A percentile compares a stretch with the other conserved stretches of the same genome.
phyloP scores from a whole-genome alignment of 2,888 invertebrate species.

The Eilema griseolum region DNA sequence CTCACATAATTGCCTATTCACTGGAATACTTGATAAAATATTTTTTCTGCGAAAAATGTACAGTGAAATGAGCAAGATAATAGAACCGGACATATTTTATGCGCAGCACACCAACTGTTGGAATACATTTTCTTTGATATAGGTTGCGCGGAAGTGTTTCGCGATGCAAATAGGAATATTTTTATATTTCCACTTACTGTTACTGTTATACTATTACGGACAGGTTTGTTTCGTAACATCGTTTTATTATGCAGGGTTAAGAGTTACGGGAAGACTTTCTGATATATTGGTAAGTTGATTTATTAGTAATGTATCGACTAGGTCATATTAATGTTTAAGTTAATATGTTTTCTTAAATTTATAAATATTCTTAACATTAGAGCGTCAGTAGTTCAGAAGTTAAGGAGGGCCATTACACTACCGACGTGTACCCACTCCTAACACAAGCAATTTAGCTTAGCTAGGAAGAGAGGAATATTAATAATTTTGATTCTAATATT shows the following conservation, averaged over 20 bases:
- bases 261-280: slow-evolving; percentile 28
- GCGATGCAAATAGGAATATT: slow-evolving; percentile 48
- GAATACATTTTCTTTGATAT: slow-evolving; percentile 50
- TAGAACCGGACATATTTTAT: slow-evolving; percentile 42
- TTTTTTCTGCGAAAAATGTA: slow-evolving; percentile 35
- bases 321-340: background rate
- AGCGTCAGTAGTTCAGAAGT: too few species aligned
- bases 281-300: slow-evolving; percentile 28
- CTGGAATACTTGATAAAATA: slow-evolving; percentile 25
- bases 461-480: too few species aligned
- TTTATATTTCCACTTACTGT: slow-evolving; percentile 48
- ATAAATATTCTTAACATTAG: background rate
- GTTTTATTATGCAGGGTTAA: slow-evolving; percentile 45
- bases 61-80: slow-evolving; percentile 39
- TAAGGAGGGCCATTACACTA: too few species aligned
- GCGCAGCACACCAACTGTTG: slow-evolving; percentile 34
- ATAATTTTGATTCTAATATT: too few species aligned
- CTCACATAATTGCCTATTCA: background rate
- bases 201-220: slow-evolving; percentile 17
- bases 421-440: too few species aligned
- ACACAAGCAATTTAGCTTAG: too few species aligned
- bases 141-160: slow-evolving; percentile 42
- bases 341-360: background rate
- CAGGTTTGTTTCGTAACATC: slow-evolving; percentile 33
- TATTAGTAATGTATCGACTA: slow-evolving; percentile 2